Percentiles rank a stretch among this genome's conserved stretches.
phyloP scores from a whole-genome alignment of 2,888 invertebrate species.

The Liopterus haemorrhoidalis region DNA sequence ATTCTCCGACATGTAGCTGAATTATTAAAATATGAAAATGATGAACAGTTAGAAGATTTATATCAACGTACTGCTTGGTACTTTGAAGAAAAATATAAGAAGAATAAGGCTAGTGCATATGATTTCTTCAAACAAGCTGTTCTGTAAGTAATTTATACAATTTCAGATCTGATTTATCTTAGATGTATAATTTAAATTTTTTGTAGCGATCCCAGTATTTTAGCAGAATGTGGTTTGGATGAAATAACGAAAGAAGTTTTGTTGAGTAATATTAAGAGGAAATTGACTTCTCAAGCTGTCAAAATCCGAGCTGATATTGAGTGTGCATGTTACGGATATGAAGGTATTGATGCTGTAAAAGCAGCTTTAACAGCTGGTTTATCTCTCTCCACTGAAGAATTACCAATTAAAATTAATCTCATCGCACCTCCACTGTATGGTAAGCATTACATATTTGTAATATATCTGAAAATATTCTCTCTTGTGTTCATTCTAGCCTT shows the following conservation, averaged over 20 bases:
- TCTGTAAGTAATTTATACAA: constrained; percentile 57
- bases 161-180: constrained; percentile 3
- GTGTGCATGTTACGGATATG: constrained; percentile 93
- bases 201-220: constrained; percentile 82
- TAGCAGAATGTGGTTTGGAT: constrained; percentile 93
- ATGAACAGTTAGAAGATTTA: constrained; percentile 89
- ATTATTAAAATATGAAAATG: constrained; percentile 81
- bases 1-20: constrained; percentile 97
- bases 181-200: constrained; percentile 15
- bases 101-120: constrained; percentile 90
- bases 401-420: constrained; percentile 97
- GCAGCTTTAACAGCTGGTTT: constrained; percentile 85
- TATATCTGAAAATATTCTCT: too few species aligned
- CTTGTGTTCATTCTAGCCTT: too few species aligned
- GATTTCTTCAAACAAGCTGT: constrained; percentile 99
- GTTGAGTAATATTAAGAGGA: constrained; percentile 88
- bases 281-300: constrained; percentile 94
- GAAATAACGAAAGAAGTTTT: constrained; percentile 87
- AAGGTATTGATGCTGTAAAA: constrained; percentile 98
- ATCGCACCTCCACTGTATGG: constrained; percentile 97
- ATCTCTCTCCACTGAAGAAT: constrained; percentile 80
- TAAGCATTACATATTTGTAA: constrained; percentile 41
- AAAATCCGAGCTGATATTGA: constrained; percentile 91
- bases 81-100: constrained; percentile 95
- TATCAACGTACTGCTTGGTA: constrained; percentile 97